Conservation (phyloP, 2,888 invertebrate genomes). For the Zonitis immaculata region DNA sequence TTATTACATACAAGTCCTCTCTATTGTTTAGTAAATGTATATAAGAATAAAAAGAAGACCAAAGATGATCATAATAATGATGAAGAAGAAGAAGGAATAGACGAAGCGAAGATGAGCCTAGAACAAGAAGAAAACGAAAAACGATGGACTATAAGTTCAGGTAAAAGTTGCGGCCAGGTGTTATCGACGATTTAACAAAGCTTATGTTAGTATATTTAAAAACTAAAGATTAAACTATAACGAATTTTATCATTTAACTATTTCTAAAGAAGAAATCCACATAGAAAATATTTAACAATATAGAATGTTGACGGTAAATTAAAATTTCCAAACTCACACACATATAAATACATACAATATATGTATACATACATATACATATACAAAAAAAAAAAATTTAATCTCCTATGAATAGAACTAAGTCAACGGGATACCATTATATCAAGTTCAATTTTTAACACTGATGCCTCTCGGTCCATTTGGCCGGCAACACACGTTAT, state of each 20-base stretch:
- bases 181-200: slow-evolving; percentile 35
- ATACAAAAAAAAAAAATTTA: background rate
- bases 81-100: background rate
- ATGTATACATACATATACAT: too few species aligned
- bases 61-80: background rate
- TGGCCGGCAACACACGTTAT: background rate
- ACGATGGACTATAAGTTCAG: slow-evolving; percentile 26
- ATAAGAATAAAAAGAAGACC: slow-evolving; percentile 23
- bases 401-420: slow-evolving; percentile 2
- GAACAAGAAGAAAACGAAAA: slow-evolving; percentile 11
- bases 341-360: too few species aligned
- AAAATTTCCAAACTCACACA: slow-evolving; percentile 5
- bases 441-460: slow-evolving; percentile 3
- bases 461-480: slow-evolving; percentile 4
- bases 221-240: slow-evolving; percentile 38
- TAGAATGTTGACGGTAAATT: slow-evolving; percentile 5
- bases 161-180: slow-evolving; percentile 42
- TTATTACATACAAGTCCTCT: slow-evolving; percentile 46
- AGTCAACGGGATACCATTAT: slow-evolving; percentile 5
- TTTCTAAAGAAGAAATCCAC: slow-evolving; percentile 5
- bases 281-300: slow-evolving; percentile 6
- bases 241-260: slow-evolving; percentile 36
- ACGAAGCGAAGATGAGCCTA: background rate
- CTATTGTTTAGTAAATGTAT: slow-evolving; percentile 44
- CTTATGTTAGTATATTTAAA: slow-evolving; percentile 31